Evolutionary conservation across 2,113 vertebrate genomes (phyloP).

Genomic region (Odocoileus virginianus): DNA sequence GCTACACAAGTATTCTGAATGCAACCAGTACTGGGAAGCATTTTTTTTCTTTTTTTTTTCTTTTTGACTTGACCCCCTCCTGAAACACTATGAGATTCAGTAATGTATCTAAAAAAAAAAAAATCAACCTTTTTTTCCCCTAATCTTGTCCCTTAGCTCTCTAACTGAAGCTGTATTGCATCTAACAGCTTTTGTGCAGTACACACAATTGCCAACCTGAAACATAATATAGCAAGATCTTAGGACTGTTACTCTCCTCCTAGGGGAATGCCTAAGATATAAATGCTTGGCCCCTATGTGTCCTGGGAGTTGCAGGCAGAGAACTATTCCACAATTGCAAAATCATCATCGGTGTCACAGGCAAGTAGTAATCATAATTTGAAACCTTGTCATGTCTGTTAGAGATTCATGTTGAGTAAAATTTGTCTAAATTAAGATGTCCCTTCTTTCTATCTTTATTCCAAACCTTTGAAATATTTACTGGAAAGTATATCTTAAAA

Average conservation of each 20-base stretch:
- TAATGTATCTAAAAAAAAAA: background rate
- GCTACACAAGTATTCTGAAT: background rate
- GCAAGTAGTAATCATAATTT: slow-evolving; percentile 51
- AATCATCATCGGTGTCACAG: slow-evolving; percentile 27
- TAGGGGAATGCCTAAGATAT: slow-evolving; percentile 31
- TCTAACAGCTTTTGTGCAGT: slow-evolving; percentile 17
- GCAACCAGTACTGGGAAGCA: background rate
- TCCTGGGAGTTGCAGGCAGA: slow-evolving; percentile 52
- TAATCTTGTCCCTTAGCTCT: background rate
- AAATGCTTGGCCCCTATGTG: slow-evolving; percentile 25
- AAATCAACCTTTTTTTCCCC: background rate
- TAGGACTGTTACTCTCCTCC: slow-evolving; percentile 49
- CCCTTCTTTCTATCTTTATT: slow-evolving; percentile 15
- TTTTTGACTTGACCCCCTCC: background rate
- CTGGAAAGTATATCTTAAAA: background rate
- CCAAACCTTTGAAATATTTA: slow-evolving; percentile 20
- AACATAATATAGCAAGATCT: slow-evolving; percentile 37
- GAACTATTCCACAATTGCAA: slow-evolving; percentile 44
- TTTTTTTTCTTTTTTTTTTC: background rate
- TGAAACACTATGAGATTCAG: background rate
- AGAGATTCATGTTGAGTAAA: slow-evolving; percentile 49
- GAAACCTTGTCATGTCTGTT: slow-evolving; percentile 44
- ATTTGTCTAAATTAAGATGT: slow-evolving; percentile 22
- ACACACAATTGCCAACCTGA: background rate
- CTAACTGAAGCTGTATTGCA: background rate